These are phyloP conservation scores for Selene dorsalis DNA, from an alignment of 2,797 vertebrate species.

Conservation along the genomic window DNA sequence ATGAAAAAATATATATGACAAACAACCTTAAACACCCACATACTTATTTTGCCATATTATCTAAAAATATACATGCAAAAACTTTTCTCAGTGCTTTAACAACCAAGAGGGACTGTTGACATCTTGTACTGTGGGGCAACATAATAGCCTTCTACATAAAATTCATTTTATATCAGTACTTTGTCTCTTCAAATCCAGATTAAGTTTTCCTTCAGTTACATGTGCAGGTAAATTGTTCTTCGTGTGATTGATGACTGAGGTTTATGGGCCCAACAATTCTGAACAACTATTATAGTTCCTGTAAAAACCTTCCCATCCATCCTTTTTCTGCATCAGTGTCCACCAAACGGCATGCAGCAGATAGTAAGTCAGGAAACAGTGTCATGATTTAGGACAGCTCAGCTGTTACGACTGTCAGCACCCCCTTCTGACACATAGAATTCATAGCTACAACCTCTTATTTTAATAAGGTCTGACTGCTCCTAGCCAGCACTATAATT, in stretches of 20 bases:
- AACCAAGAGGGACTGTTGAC: background rate
- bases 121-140: background rate
- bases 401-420: constrained; percentile 51
- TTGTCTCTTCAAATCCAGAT: constrained; percentile 1
- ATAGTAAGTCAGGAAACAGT: constrained; percentile 43
- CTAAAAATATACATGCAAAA: background rate
- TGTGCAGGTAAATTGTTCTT: background rate
- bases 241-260: background rate
- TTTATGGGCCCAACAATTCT: constrained; percentile 30
- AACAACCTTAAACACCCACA: no score
- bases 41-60: no score
- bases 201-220: constrained; percentile 15
- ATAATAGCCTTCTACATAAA: constrained; percentile 8
- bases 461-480: constrained; percentile 67
- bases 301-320: constrained; percentile 27
- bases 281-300: constrained; percentile 17
- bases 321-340: constrained; percentile 29
- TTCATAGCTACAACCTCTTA: constrained; percentile 61
- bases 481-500: constrained; percentile 51
- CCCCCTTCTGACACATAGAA: constrained; percentile 44
- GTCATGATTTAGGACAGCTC: constrained; percentile 61
- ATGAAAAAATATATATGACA: no score
- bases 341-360: constrained; percentile 32
- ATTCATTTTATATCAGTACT: constrained; percentile 9
- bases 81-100: background rate